Percentiles rank a stretch among this genome's conserved stretches.
These are phyloP conservation scores for Caenorhabditis afra DNA, from an alignment of 2,888 invertebrate species.

Conservation along the genomic window DNA sequence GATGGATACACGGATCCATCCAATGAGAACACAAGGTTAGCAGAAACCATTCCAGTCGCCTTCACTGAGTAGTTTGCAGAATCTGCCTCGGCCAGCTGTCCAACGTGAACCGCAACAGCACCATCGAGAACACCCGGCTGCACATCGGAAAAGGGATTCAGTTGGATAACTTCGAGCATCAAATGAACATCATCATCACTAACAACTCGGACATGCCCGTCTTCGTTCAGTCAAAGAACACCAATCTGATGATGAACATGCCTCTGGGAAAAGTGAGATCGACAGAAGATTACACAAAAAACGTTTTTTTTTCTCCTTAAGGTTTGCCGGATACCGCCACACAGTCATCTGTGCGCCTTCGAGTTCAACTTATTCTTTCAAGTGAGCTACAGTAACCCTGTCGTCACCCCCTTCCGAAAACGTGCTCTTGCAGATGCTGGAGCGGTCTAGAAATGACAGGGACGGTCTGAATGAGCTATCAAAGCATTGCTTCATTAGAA, in stretches of 20 bases:
- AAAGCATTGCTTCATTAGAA: slow-evolving; percentile 98
- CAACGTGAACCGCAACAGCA: slow-evolving; percentile 98
- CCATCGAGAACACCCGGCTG: slow-evolving; percentile 96
- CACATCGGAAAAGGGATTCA: slow-evolving; percentile 93
- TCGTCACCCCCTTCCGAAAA: too few species aligned
- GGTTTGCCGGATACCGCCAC: slow-evolving; percentile 51
- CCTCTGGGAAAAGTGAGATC: slow-evolving; percentile 33
- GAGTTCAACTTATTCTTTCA: slow-evolving; percentile 50
- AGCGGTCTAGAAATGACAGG: slow-evolving; percentile 87
- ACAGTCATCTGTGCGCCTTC: slow-evolving; percentile 34
- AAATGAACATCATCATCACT: slow-evolving; percentile 32
- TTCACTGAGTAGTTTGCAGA: slow-evolving; percentile 84
- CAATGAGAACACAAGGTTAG: slow-evolving; percentile 84
- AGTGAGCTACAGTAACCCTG: slow-evolving; percentile 12
- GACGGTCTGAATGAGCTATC: slow-evolving; percentile 99
- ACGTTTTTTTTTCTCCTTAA: not conserved
- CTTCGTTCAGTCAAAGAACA: slow-evolving; percentile 86
- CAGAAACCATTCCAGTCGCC: not conserved
- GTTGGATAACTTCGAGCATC: slow-evolving; percentile 34
- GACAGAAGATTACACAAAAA: not conserved
- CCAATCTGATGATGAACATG: slow-evolving; percentile 57
- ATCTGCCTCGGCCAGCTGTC: slow-evolving; percentile 98
- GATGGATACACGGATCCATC: slow-evolving; percentile 99
- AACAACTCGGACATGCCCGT: slow-evolving; percentile 85
- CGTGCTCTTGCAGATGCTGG: slow-evolving; percentile 36